phyloP scores from a whole-genome alignment of 2,888 invertebrate genomes.

The Cephus rjabovi region DNA sequence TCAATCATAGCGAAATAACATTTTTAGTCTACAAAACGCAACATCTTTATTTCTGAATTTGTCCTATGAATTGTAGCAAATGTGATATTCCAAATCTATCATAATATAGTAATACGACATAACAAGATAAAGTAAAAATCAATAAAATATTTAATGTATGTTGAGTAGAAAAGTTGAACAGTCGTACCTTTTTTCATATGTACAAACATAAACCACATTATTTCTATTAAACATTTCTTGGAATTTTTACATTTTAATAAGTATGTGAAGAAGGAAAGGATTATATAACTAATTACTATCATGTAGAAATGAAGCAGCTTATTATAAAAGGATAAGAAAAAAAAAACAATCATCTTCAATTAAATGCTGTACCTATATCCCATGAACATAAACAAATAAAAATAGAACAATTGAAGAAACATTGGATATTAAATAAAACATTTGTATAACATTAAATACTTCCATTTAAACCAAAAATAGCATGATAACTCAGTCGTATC shows the following conservation, averaged over 20 bases:
- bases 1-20: neutral
- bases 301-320: neutral
- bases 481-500: neutral
- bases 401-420: slow-evolving; percentile 16
- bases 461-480: neutral
- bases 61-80: neutral
- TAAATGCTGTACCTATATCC: slow-evolving; percentile 14
- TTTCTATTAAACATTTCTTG: neutral
- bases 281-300: neutral
- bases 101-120: neutral
- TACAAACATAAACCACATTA: neutral
- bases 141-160: neutral
- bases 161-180: neutral
- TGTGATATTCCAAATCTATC: neutral
- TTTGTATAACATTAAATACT: neutral
- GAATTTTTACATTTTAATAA: neutral
- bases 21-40: neutral
- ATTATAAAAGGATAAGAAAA: slow-evolving; percentile 13
- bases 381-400: slow-evolving; percentile 13
- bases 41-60: neutral
- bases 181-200: neutral
- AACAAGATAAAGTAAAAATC: neutral
- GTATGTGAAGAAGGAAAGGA: neutral
- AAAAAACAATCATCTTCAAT: slow-evolving; percentile 32
- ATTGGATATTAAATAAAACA: neutral